Evolutionary conservation across 35 echinoderm and acorn worm species (phyloP).

Genomic region (Anneissia japonica): DNA sequence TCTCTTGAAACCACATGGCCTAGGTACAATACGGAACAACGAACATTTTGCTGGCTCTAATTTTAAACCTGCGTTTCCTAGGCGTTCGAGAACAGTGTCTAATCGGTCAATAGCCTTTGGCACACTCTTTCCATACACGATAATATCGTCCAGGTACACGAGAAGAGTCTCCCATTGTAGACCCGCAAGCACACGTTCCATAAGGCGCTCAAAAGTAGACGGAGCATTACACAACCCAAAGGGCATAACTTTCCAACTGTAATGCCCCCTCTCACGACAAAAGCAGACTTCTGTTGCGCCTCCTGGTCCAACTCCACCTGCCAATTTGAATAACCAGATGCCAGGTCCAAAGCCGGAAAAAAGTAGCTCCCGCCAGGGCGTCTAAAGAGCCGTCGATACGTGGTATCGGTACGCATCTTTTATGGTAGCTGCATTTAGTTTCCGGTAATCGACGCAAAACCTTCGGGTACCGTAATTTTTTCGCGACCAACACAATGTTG

Average conservation of each 20-base stretch:
- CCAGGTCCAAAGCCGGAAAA: too few relatives aligned
- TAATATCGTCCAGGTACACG: not conserved
- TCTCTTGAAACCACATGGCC: conserved; percentile 51
- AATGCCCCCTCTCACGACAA: too few relatives aligned
- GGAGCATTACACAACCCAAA: not conserved
- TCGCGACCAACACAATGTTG: conserved; percentile 26
- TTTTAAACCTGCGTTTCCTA: conserved; percentile 59
- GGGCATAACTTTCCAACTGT: too few relatives aligned
- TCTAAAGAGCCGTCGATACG: too few relatives aligned
- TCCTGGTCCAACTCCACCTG: too few relatives aligned
- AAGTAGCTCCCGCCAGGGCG: too few relatives aligned
- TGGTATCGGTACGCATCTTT: not conserved
- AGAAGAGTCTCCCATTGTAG: not conserved
- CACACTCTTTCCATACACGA: not conserved
- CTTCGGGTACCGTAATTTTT: conserved; percentile 35
- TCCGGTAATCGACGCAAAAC: not conserved
- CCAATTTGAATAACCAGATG: too few relatives aligned
- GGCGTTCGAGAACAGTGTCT: not conserved
- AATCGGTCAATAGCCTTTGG: not conserved
- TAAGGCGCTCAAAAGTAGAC: not conserved
- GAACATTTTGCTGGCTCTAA: conserved; percentile 50
- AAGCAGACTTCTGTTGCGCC: too few relatives aligned
- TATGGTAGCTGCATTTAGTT: too few relatives aligned
- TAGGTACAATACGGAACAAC: conserved; percentile 45
- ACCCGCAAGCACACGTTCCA: not conserved